These are phyloP conservation scores for Caenorhabditis drosophilae DNA, from an alignment of 2,888 invertebrate species.

Conservation along the genomic window DNA sequence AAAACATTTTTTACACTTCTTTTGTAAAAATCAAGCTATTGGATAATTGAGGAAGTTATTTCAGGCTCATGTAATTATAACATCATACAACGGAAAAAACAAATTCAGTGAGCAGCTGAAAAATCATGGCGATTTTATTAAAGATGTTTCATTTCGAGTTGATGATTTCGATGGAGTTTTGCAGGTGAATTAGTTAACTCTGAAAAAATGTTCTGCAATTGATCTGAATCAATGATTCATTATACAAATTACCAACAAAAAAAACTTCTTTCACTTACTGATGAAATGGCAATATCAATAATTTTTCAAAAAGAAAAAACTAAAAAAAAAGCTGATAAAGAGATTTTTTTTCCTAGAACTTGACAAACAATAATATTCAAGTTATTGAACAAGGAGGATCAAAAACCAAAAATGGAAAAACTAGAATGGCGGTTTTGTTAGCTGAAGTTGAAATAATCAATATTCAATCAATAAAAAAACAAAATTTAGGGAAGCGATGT, in stretches of 20 bases:
- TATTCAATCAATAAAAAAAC: background rate
- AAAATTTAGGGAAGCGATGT: slow-evolving; percentile 43
- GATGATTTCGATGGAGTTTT: slow-evolving; percentile 87
- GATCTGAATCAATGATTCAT: background rate
- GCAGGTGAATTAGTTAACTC: slow-evolving; percentile 69
- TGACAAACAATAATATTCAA: slow-evolving; percentile 28
- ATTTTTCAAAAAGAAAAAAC: no score
- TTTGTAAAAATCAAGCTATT: no score
- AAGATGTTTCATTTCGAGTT: slow-evolving; percentile 91
- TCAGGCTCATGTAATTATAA: slow-evolving; percentile 87
- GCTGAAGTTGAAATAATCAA: slow-evolving; percentile 15
- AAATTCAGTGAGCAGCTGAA: slow-evolving; percentile 80
- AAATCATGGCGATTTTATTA: slow-evolving; percentile 92
- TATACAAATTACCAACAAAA: background rate
- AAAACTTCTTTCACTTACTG: background rate
- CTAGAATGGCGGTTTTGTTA: slow-evolving; percentile 25
- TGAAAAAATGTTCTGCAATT: background rate
- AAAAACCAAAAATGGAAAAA: slow-evolving; percentile 26
- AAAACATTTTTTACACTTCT: no score
- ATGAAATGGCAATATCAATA: slow-evolving; percentile 5
- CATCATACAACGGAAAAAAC: slow-evolving; percentile 78
- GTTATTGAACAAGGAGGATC: slow-evolving; percentile 25
- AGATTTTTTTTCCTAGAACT: slow-evolving; percentile 18
- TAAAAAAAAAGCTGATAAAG: background rate
- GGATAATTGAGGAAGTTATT: slow-evolving; percentile 48